Base-by-base conservation (phyloP, 1,140 invertebrate genomes). In the Aporrectodea caliginosa region DNA sequence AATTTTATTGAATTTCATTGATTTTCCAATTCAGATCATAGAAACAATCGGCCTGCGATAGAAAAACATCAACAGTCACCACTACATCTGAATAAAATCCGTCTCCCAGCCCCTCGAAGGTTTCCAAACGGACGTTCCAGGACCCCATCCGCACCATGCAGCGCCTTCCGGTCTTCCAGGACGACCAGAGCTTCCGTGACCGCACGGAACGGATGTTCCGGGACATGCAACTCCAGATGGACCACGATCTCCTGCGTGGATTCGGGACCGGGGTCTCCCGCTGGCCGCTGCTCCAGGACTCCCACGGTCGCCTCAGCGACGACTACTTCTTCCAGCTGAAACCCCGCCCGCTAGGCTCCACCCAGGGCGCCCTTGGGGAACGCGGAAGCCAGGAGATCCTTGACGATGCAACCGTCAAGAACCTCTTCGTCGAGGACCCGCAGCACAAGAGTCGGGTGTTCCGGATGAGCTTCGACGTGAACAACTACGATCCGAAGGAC, bases 391-490 rank as follows among this genome's bases (percentile, higher is more conserved):
- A 71, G 29, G 80, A 81, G 12, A 77, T 79, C 12, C 73, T 81
- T 31, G 80, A 81, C 35, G 71, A 77, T 16, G 75, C 79, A 27
- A 78, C 34, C n/a, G 76, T 73, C 31, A 69, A 35, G 31, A 77
- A 73, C 58, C 75, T 81, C 76, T 77, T 78, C 73, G 32, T 78
- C 35, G 76, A 78, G n/a, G 76, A 81, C 43, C 69, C 80, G 0
- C 34, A 78, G n/a, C 73, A 43, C 70, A 81, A 78, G 72, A 81
- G 76, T 73, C 32, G 80, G 30, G 69, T 69, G 34, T 81, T 81
- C 73, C 76, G 77, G 71, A 76, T 81, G 70, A 81, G 80, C 32
- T 81, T 81, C 77, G 73, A 81, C 32, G 80, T 81, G 12, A 72
- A 78, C n/a, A 75, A 81, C 29, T 81, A 81, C 72, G 58, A 74